Conservation (phyloP, 1,140 invertebrate genomes). For the Caenorhabditis elegans region WBcel235 BX284605.5:6432001-6432500, state of each 20-base stretch:
- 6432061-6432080: constrained; percentile 88
- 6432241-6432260: background rate
- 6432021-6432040: constrained; percentile 87
- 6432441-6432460: constrained; percentile 75
- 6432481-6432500: too few relatives aligned
- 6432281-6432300: constrained; percentile 80
- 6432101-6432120: constrained; percentile 74
- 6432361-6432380: constrained; percentile 76
- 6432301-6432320: constrained; percentile 76
- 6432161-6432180: constrained; percentile 64
- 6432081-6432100: constrained; percentile 74
- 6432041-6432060: constrained; percentile 92
- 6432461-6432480: background rate
- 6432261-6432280: constrained; percentile 70
- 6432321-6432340: constrained; percentile 86
- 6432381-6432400: constrained; percentile 83
- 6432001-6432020: constrained; percentile 82
- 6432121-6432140: constrained; percentile 77
- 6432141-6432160: constrained; percentile 80
- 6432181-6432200: constrained; percentile 84
- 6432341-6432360: constrained; percentile 88
- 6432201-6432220: constrained; percentile 90
- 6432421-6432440: constrained; percentile 80
- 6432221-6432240: constrained; percentile 79
- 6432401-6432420: constrained; percentile 81